Conservation (phyloP, 2,113 vertebrate species). For the Mormyrus lacerda region DNA sequence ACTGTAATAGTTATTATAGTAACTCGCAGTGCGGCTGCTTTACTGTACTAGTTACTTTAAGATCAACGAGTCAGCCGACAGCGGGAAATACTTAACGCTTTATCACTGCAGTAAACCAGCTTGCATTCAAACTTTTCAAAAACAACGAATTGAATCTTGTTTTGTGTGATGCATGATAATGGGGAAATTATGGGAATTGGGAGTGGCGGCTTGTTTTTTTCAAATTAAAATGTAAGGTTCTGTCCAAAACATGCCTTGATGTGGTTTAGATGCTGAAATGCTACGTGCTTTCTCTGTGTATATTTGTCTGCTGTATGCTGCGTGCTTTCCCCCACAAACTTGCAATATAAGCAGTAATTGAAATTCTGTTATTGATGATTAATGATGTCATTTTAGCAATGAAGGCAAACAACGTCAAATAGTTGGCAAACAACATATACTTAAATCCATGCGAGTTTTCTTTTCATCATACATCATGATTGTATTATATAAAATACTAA, state of each 20-base stretch:
- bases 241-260: neutral
- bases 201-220: neutral
- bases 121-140: neutral
- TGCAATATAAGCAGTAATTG: constrained; percentile 31
- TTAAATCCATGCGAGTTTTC: constrained; percentile 50
- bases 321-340: neutral
- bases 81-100: neutral
- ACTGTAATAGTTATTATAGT: neutral
- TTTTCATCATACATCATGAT: constrained; percentile 8
- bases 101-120: neutral
- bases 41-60: neutral
- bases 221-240: neutral
- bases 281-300: neutral
- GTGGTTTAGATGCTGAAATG: neutral
- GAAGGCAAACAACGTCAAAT: constrained; percentile 39
- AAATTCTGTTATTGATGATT: constrained; percentile 43
- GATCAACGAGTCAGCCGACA: neutral
- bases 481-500: constrained; percentile 17
- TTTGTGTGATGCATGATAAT: neutral
- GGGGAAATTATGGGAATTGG: neutral
- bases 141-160: neutral
- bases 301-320: neutral
- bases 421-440: constrained; percentile 38
- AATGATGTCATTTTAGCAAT: constrained; percentile 9
- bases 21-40: neutral